Conservation (phyloP, 2,113 vertebrate species). For the Aphyosemion australe region DNA sequence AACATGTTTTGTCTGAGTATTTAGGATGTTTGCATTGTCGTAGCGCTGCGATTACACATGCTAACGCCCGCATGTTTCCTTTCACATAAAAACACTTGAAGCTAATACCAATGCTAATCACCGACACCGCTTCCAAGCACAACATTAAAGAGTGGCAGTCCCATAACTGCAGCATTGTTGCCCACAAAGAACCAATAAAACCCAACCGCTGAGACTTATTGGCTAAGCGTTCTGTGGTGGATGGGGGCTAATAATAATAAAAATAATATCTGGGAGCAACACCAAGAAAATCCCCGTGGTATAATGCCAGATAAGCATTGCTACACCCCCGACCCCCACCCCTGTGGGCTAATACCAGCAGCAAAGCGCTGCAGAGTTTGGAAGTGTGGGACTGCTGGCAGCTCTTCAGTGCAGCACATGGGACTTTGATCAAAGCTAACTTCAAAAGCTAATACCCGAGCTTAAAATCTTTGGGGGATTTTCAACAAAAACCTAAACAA, state of each 20-base stretch:
- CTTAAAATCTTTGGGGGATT: conserved; percentile 36
- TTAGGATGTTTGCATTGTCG: conserved; percentile 22
- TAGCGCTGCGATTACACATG: conserved; percentile 34
- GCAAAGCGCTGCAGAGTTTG: conserved; percentile 36
- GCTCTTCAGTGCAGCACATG: conserved; percentile 40
- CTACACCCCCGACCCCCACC: conserved; percentile 3
- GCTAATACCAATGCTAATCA: conserved; percentile 31
- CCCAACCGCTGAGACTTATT: conserved; percentile 47
- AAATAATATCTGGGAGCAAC: conserved; percentile 59
- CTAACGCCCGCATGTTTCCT: conserved; percentile 18
- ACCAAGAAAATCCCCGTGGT: conserved; percentile 42
- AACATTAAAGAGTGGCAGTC: conserved; percentile 19
- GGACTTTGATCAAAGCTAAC: conserved; percentile 62
- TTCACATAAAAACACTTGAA: conserved; percentile 41
- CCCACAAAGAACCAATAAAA: conserved; percentile 46
- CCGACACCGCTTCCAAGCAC: conserved; percentile 5
- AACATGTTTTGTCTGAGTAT: conserved; percentile 20
- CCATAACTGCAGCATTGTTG: conserved; percentile 19
- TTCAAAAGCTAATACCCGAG: conserved; percentile 56
- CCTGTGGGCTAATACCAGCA: conserved; percentile 18
- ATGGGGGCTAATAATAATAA: conserved; percentile 43
- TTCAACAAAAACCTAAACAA: conserved; percentile 42
- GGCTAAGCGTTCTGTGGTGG: conserved; percentile 26
- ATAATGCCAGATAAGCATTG: conserved; percentile 51
- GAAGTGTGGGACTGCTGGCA: conserved; percentile 44